These are phyloP conservation scores for Conopomorpha cramerella DNA, from an alignment of 1,140 invertebrate species.

Conservation along the genomic window DNA sequence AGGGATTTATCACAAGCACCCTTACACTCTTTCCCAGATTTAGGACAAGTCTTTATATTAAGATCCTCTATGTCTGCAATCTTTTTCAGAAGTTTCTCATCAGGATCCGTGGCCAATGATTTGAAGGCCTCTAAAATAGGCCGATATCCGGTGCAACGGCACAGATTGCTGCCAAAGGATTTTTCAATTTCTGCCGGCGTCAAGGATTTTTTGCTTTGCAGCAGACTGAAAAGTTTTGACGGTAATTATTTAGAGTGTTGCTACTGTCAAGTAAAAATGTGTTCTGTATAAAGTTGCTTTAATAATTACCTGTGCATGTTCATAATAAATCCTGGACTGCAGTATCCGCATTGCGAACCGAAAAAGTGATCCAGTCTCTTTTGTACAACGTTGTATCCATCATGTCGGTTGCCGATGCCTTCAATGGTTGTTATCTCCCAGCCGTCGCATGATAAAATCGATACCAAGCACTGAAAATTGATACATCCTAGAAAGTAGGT, in stretches of 20 bases:
- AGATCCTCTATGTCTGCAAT: slow-evolving; percentile 64
- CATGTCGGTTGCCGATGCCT: slow-evolving; percentile 68
- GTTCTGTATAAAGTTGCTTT: too few species aligned
- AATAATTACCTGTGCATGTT: slow-evolving; percentile 63
- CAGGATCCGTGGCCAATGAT: slow-evolving; percentile 66
- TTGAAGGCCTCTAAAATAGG: slow-evolving; percentile 83
- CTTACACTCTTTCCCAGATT: slow-evolving; percentile 8
- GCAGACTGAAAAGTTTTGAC: slow-evolving; percentile 10
- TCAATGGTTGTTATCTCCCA: slow-evolving; percentile 77
- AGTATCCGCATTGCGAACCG: slow-evolving; percentile 80
- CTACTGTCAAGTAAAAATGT: too few species aligned
- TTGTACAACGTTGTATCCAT: slow-evolving; percentile 73
- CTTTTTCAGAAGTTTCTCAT: slow-evolving; percentile 33
- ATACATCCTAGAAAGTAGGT: too few species aligned
- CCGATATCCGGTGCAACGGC: slow-evolving; percentile 83
- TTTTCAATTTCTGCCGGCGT: slow-evolving; percentile 72
- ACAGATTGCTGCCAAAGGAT: slow-evolving; percentile 78
- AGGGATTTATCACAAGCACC: slow-evolving; percentile 8
- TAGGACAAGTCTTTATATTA: slow-evolving; percentile 9
- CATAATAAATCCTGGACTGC: slow-evolving; percentile 81
- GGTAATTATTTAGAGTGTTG: too few species aligned
- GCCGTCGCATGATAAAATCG: slow-evolving; percentile 66
- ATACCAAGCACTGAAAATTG: slow-evolving; percentile 59
- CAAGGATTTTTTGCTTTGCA: slow-evolving; percentile 25
- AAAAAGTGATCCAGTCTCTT: slow-evolving; percentile 67